phyloP scores from a whole-genome alignment of 2,797 vertebrate genomes.

The Micrastur ruficollis region DNA sequence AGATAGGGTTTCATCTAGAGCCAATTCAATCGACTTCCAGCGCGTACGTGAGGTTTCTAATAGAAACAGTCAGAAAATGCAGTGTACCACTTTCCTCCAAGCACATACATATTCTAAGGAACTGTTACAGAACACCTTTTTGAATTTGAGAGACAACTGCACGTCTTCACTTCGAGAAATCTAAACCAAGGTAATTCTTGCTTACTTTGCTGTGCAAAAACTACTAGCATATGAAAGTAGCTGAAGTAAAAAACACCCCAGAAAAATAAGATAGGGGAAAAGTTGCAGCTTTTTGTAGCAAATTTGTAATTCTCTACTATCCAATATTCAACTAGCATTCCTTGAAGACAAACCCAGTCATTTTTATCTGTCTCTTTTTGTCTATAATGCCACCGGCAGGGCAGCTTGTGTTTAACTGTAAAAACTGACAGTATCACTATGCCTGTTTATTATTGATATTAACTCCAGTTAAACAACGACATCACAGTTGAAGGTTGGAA shows the following conservation, averaged over 20 bases:
- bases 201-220: not conserved
- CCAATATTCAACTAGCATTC: not conserved
- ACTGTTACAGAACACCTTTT: not conserved
- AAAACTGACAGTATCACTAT: not conserved
- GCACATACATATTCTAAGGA: not conserved
- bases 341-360: not conserved
- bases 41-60: slow-evolving; percentile 73
- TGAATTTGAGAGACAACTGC: not conserved
- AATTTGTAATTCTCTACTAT: not conserved
- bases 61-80: not conserved
- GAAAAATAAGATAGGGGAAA: not conserved
- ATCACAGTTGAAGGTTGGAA: not conserved
- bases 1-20: slow-evolving; percentile 72
- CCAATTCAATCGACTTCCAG: slow-evolving; percentile 83
- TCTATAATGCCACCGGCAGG: slow-evolving; percentile 34
- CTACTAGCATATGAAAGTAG: not conserved
- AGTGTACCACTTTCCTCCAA: not conserved
- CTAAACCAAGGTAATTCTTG: not conserved
- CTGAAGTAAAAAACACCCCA: not conserved
- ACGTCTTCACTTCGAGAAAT: not conserved
- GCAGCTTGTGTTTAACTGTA: not conserved
- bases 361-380: not conserved
- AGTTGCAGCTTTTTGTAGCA: not conserved
- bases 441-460: not conserved
- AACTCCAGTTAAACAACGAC: not conserved